A percentile compares a stretch with the other conserved stretches of the same genome.
Evolutionary conservation across 2,888 invertebrate genomes (phyloP).

Genomic region (Tetheella fluctuosa): DNA sequence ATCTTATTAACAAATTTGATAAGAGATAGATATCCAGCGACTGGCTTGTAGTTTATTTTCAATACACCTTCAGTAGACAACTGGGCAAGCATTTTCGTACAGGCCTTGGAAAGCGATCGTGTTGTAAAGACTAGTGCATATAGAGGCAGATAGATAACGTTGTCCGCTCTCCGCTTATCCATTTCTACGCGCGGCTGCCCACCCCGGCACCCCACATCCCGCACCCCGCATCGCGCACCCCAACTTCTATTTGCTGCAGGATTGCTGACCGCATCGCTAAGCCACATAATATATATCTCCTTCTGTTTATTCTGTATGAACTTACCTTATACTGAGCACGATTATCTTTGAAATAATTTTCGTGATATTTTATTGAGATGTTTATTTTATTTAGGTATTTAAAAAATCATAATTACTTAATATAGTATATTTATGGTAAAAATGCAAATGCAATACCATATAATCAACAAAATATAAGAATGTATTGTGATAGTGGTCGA

Average conservation of each 20-base stretch:
- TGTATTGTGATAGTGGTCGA: too few species aligned
- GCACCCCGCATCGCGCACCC: background rate
- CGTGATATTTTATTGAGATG: background rate
- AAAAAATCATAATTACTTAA: too few species aligned
- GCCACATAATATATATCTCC: constrained; percentile 21
- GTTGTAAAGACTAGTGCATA: background rate
- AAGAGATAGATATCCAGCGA: too few species aligned
- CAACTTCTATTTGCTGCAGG: constrained; percentile 9
- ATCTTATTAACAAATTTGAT: too few species aligned
- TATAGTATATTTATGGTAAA: too few species aligned
- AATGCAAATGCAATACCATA: too few species aligned
- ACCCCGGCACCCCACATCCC: background rate
- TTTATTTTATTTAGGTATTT: background rate
- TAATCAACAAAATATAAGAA: too few species aligned
- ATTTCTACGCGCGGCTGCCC: background rate
- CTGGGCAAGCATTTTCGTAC: background rate
- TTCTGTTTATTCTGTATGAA: constrained; percentile 17
- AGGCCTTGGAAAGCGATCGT: background rate
- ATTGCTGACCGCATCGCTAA: constrained; percentile 21
- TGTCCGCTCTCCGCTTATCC: constrained; percentile 8
- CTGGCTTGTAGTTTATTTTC: background rate
- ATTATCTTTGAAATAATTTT: constrained; percentile 21
- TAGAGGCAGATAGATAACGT: background rate
- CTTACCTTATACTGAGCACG: constrained; percentile 31
- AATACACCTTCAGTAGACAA: background rate